A percentile compares a stretch with the other conserved stretches of the same genome.
phyloP scores from a whole-genome alignment of 2,113 vertebrate species.

The Carassius gibelio region DNA sequence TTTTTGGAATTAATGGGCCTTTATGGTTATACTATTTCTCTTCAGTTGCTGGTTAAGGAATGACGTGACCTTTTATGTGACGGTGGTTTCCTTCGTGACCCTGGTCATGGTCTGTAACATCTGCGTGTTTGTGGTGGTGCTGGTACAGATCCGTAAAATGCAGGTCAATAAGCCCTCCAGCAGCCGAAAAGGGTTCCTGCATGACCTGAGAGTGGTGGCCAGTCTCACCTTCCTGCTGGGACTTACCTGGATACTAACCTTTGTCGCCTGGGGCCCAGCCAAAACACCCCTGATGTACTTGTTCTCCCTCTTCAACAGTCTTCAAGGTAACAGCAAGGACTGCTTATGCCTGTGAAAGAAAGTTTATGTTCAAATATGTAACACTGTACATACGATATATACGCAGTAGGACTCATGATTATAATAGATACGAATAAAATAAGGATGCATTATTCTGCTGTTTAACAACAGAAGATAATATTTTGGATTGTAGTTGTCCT shows the following conservation, averaged over 20 bases:
- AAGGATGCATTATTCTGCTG: neutral
- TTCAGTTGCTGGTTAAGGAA: conserved; percentile 87
- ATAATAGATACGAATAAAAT: neutral
- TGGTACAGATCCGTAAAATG: conserved; percentile 80
- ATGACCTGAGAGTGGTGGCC: conserved; percentile 78
- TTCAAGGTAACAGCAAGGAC: conserved; percentile 79
- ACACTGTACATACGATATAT: neutral
- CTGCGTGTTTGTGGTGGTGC: conserved; percentile 80
- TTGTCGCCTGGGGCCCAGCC: conserved; percentile 81
- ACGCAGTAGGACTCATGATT: neutral
- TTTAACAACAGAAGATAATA: neutral
- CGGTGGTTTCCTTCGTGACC: conserved; percentile 79
- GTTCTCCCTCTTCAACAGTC: conserved; percentile 84
- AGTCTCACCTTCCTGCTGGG: conserved; percentile 86
- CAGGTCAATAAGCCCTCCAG: conserved; percentile 67
- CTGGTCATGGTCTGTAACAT: conserved; percentile 81
- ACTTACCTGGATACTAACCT: conserved; percentile 85
- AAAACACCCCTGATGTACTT: conserved; percentile 80
- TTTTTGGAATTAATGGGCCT: neutral
- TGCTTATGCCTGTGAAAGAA: neutral
- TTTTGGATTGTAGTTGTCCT: neutral
- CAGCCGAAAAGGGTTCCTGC: conserved; percentile 59
- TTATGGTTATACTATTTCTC: neutral
- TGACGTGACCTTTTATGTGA: conserved; percentile 76
- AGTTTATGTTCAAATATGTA: neutral